Percentiles rank a stretch among this genome's conserved stretches.
Evolutionary conservation across 2,113 vertebrate species (phyloP).

Genomic region (Phasianus colchicus): DNA sequence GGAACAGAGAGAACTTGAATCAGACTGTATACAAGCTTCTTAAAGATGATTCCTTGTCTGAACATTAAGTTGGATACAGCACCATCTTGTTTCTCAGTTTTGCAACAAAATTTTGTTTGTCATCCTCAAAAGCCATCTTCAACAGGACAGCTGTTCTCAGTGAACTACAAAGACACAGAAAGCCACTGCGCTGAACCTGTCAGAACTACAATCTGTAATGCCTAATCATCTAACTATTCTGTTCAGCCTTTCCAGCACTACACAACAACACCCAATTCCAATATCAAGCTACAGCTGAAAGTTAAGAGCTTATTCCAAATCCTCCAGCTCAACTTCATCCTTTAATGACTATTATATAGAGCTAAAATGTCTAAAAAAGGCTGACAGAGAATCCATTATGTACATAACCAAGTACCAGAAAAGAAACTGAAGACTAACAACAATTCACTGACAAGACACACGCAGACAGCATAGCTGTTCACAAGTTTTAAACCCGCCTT

Average conservation of each 20-base stretch:
- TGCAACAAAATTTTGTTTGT: background rate
- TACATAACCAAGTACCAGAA: background rate
- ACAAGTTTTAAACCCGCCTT: background rate
- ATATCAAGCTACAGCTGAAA: background rate
- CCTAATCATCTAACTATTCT: background rate
- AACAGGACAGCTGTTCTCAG: background rate
- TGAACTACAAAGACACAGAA: background rate
- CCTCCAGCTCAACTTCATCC: background rate
- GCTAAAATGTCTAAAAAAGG: background rate
- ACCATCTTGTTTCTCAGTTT: background rate
- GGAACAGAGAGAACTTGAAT: background rate
- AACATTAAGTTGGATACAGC: background rate
- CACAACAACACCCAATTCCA: background rate
- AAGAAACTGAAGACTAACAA: background rate
- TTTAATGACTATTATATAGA: background rate
- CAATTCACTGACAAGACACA: background rate
- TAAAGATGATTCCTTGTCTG: background rate
- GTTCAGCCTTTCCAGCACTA: background rate
- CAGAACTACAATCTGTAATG: background rate
- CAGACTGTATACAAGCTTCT: background rate
- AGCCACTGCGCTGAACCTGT: background rate
- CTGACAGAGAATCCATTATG: background rate
- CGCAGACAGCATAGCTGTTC: fast-evolving
- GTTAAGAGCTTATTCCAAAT: background rate
- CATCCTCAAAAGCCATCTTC: background rate